Base-by-base conservation (phyloP, 2,797 vertebrate genomes). In the Gambelia wislizenii region DNA sequence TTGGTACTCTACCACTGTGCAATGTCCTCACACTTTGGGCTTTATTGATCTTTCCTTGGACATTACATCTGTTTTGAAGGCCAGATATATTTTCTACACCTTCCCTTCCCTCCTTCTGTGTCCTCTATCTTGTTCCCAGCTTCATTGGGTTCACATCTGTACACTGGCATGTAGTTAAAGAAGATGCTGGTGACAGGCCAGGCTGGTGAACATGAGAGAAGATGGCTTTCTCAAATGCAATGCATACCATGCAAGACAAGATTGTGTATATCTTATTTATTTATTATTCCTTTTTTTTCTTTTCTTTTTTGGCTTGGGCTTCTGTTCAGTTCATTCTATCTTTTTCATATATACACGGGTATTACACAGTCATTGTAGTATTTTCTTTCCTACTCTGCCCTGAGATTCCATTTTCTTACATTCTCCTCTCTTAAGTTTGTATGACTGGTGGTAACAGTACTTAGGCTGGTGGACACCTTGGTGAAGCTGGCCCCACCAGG, bases 221-320 rank as follows among this genome's bases (percentile, higher is more conserved):
- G 90, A 49, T 74, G 5, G 6, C 89, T 86, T 86, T 72, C 33
- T 91, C 84, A 92, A 76, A 77, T 84, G 61, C 61, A 84, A 82
- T 7, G 89, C 27, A 47, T 89, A 89, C 93, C 92, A 69, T 91
- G 92, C 91, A 93, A 89, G 72, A 87, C 85, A 89, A 88, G 47
- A 72, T 82, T 91, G 39, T 39, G 49, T 54, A 93, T 36, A 52
- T 52, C 61, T 92, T 83, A 47, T 77, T 33, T 36, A 83, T 84
- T 1, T 47, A 18, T 77, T 76, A 47, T 76, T 22, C 30, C 89
- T 88, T 79, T 70, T 30, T 49, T 30, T 49, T 69, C 75, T 10
- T 54, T 10, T 78, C 49, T 87, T 91, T 91, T 95, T 95, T 94
- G 95, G 91, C 92, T 94, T 92, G 88, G 94, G 85, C 92, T 96